These are phyloP conservation scores for Diarsia brunnea DNA, from an alignment of 2,888 invertebrate genomes.

Conservation along the genomic window DNA sequence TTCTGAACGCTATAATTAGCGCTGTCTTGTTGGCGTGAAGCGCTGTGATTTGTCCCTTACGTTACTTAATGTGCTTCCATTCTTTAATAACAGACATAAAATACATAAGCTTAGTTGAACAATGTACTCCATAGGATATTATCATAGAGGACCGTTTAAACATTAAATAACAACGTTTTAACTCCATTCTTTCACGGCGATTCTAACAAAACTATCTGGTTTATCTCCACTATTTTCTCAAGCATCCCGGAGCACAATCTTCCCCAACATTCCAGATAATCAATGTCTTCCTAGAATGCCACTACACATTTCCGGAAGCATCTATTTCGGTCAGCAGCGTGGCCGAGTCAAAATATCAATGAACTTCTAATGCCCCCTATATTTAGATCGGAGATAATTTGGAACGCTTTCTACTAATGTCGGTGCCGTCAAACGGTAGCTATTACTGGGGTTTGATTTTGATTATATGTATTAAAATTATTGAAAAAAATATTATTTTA, in stretches of 20 bases:
- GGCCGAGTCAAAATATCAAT: slow-evolving; percentile 67
- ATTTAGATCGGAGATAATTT: slow-evolving; percentile 67
- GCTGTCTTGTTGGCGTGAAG: slow-evolving; percentile 32
- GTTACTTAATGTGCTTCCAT: slow-evolving; percentile 6
- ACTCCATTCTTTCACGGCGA: neutral
- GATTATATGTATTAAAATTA: slow-evolving; percentile 19
- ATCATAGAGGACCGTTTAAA: neutral
- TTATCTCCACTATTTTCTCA: slow-evolving; percentile 35
- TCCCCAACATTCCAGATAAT: slow-evolving; percentile 54
- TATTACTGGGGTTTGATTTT: slow-evolving; percentile 38
- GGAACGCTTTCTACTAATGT: slow-evolving; percentile 62
- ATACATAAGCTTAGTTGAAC: neutral
- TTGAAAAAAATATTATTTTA: slow-evolving; percentile 6
- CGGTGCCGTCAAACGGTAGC: slow-evolving; percentile 49
- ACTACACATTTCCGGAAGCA: slow-evolving; percentile 69
- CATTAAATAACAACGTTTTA: slow-evolving; percentile 10
- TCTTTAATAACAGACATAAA: neutral
- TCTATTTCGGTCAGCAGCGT: slow-evolving; percentile 69
- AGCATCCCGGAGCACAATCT: slow-evolving; percentile 29
- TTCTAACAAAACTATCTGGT: slow-evolving; percentile 28
- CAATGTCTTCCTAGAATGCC: slow-evolving; percentile 69
- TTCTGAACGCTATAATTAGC: slow-evolving; percentile 51
- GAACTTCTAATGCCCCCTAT: slow-evolving; percentile 70
- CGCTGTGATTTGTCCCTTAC: slow-evolving; percentile 21
- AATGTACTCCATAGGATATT: neutral